A percentile compares a stretch with the other conserved stretches of the same genome.
These are phyloP conservation scores for Allophyes oxyacanthae DNA, from an alignment of 2,888 invertebrate species.

Conservation along the genomic window DNA sequence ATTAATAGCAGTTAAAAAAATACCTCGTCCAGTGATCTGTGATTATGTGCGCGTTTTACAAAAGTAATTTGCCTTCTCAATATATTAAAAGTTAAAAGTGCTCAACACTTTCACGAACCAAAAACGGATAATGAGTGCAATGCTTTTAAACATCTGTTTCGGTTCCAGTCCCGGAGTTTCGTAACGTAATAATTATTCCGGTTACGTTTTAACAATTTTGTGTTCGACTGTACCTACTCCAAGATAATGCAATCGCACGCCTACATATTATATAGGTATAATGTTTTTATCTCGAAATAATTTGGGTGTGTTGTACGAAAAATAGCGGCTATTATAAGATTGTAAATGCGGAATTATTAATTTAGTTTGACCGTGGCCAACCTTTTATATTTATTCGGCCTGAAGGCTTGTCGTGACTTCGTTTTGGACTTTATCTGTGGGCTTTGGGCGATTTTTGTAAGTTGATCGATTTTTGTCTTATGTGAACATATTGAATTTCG, in stretches of 20 bases:
- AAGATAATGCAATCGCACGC: constrained; percentile 62
- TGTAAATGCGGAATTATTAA: constrained; percentile 70
- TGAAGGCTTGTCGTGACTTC: constrained; percentile 67
- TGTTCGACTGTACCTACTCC: constrained; percentile 15
- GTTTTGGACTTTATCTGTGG: constrained; percentile 62
- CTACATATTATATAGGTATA: constrained; percentile 52
- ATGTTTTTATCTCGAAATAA: constrained; percentile 64
- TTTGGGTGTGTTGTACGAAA: constrained; percentile 60
- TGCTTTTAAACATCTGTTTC: too few species aligned
- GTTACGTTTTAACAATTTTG: constrained; percentile 25
- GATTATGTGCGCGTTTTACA: too few species aligned
- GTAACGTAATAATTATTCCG: constrained; percentile 14
- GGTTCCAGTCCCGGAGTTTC: constrained; percentile 23
- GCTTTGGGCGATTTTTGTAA: constrained; percentile 47
- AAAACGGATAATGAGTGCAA: constrained; percentile 25
- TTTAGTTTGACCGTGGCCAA: constrained; percentile 65
- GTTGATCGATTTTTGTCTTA: constrained; percentile 50
- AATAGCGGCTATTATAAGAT: constrained; percentile 65
- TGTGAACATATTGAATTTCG: constrained; percentile 45
- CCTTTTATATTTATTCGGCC: constrained; percentile 60
- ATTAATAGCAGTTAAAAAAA: constrained; percentile 2
- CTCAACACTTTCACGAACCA: constrained; percentile 34
- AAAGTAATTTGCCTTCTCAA: constrained; percentile 9
- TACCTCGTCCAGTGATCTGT: neutral
- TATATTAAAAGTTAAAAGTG: constrained; percentile 23